These are phyloP conservation scores for Apis cerana DNA, from an alignment of 1,140 invertebrate genomes.

Conservation along the genomic window DNA sequence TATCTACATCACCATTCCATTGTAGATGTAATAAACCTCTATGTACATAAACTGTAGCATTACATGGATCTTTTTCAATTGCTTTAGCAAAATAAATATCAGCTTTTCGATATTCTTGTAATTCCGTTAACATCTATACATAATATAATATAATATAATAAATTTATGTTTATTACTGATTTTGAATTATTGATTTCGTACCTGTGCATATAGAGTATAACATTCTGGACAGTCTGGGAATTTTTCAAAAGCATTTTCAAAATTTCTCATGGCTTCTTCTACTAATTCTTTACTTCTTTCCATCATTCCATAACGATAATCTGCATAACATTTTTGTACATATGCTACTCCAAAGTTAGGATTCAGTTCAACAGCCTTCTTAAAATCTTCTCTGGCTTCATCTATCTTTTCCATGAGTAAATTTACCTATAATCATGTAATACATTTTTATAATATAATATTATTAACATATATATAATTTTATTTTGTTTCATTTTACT, in stretches of 20 bases:
- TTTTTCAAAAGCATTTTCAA: slow-evolving; percentile 88
- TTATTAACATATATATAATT: not conserved
- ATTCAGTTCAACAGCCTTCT: slow-evolving; percentile 90
- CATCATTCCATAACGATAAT: slow-evolving; percentile 86
- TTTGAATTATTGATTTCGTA: slow-evolving; percentile 70
- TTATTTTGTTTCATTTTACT: not conserved
- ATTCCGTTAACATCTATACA: slow-evolving; percentile 77
- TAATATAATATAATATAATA: not conserved
- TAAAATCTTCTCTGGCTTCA: slow-evolving; percentile 91
- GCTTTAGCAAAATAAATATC: slow-evolving; percentile 92
- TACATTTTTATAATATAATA: not conserved
- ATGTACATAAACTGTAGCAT: slow-evolving; percentile 93
- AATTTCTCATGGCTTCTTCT: slow-evolving; percentile 85
- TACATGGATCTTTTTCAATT: slow-evolving; percentile 90
- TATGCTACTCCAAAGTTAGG: slow-evolving; percentile 91
- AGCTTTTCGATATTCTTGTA: slow-evolving; percentile 90
- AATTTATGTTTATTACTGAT: slow-evolving; percentile 17
- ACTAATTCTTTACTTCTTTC: slow-evolving; percentile 82
- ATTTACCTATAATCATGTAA: slow-evolving; percentile 85
- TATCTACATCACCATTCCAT: slow-evolving; percentile 90
- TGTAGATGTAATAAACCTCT: slow-evolving; percentile 92
- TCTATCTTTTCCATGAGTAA: slow-evolving; percentile 90
- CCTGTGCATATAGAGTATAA: slow-evolving; percentile 91
- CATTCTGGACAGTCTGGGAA: slow-evolving; percentile 93
- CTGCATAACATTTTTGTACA: slow-evolving; percentile 93